Base-by-base conservation (phyloP, 2,888 invertebrate genomes). In the Tuberolachnus salignus region DNA sequence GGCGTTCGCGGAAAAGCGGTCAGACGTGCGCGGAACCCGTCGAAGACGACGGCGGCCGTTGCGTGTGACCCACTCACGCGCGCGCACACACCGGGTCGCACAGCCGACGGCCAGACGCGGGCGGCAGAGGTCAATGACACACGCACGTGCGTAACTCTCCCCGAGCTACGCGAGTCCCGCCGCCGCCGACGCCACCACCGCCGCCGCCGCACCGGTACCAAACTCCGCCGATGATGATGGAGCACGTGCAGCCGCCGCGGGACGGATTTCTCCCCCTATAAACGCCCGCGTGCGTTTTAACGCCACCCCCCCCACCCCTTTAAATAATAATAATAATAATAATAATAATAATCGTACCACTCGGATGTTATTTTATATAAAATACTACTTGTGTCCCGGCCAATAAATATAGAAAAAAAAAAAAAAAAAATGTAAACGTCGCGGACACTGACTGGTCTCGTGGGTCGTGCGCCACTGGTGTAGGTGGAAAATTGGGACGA, bases 1-100 rank as follows among this genome's bases (percentile, higher is more conserved):
- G n/a, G 21, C 44, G 4, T 10, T 11, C 44, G 34, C 11, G 64
- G 21, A 14, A 70, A 57, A 57, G 70, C 44, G 23, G 70, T 44
- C 55, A 44, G 46, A 23, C 66, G 67, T 75, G 75, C 75, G 75
- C 75, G 55, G 26, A 34, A 46, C 23, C 67, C 67, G 75, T 46
- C 75, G 59, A 67, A 73, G 75, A 57, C 55, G 69, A 13, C 19
- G 51, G 26, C 23, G 34, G 6, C 34, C 34, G 51, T 63, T 64
- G 73, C 67, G 69, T 69, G 59, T 78, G 78, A 78, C 78, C 78
- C 59, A 78, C 78, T 78, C 59, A 69, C 78, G 78, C 78, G 57
- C 59, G 67, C 63, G 34, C 59, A 23, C 55, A n/a, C 46, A 23
- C 66, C 21, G 3, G 42, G 14, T 2, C 42, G 19, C 8, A 0